phyloP scores from a whole-genome alignment of 1,140 invertebrate species.

The Lasaia peninsularis region DNA sequence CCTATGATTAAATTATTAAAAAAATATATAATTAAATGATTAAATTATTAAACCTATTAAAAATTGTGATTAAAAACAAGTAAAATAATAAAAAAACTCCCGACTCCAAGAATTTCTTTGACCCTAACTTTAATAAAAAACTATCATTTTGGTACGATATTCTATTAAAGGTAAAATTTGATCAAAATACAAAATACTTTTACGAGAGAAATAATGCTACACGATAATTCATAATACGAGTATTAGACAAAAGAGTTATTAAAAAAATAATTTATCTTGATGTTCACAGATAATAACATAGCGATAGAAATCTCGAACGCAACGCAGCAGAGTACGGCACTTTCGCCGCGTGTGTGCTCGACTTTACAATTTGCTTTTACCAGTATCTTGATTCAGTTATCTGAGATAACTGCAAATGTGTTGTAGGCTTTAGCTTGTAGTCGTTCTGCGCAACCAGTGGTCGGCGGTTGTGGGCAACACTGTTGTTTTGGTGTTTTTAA shows the following conservation, averaged over 20 bases:
- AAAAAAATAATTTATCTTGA: not conserved
- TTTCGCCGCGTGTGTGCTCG: constrained; percentile 32
- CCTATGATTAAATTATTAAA: too few relatives aligned
- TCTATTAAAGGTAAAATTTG: too few relatives aligned
- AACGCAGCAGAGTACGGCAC: constrained; percentile 12
- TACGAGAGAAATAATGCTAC: too few relatives aligned
- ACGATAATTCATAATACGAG: too few relatives aligned
- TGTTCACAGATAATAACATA: not conserved
- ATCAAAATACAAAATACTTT: too few relatives aligned
- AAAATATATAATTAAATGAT: too few relatives aligned
- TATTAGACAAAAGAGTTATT: not conserved
- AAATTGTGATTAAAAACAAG: too few relatives aligned
- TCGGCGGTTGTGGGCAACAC: constrained; percentile 35
- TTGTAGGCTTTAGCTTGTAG: constrained; percentile 26
- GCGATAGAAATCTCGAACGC: constrained; percentile 14
- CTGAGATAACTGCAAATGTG: constrained; percentile 37
- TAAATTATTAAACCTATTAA: too few relatives aligned
- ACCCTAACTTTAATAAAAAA: too few relatives aligned
- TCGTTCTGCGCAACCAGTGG: constrained; percentile 42
- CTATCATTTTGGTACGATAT: too few relatives aligned
- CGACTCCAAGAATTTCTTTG: too few relatives aligned
- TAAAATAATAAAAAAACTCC: too few relatives aligned
- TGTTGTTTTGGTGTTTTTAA: constrained; percentile 8
- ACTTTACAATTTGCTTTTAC: constrained; percentile 50
- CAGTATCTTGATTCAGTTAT: constrained; percentile 65